Percentiles rank a stretch among this genome's conserved stretches.
Conservation (phyloP, 2,113 vertebrate species). For the Eubucco bourcierii region DNA sequence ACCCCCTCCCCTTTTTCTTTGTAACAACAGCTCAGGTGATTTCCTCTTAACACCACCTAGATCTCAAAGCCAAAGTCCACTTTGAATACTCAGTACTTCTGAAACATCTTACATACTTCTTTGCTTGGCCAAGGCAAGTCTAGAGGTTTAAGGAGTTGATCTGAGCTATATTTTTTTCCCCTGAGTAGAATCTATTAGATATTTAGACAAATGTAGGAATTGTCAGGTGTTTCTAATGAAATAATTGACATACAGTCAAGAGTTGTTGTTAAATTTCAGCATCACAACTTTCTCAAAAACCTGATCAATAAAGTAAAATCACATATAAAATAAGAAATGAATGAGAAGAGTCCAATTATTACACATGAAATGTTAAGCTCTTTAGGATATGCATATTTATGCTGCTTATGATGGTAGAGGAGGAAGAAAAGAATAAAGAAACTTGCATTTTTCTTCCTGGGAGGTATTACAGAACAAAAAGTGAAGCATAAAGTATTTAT, state of each 20-base stretch:
- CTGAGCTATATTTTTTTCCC: neutral
- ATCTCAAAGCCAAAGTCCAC: neutral
- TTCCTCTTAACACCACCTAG: neutral
- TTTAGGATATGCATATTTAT: neutral
- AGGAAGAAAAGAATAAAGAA: neutral
- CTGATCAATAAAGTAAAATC: neutral
- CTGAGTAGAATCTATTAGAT: neutral
- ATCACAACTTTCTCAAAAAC: neutral
- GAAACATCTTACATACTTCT: neutral
- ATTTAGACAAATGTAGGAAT: neutral
- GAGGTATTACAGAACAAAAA: conserved; percentile 21
- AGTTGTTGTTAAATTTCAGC: neutral
- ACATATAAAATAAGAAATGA: neutral
- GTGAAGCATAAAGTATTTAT: conserved; percentile 22
- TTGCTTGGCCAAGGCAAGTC: neutral
- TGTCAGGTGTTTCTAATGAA: neutral
- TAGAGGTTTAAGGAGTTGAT: accelerated
- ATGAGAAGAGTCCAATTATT: neutral
- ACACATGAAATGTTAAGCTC: neutral
- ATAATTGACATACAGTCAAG: neutral
- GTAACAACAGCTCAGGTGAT: neutral
- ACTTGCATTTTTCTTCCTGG: neutral
- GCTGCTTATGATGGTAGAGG: neutral
- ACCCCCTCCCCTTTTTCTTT: neutral
- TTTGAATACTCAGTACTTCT: neutral